A percentile compares a stretch with the other conserved stretches of the same genome.
phyloP scores from a whole-genome alignment of 2,113 vertebrate genomes.

The Chunga burmeisteri region DNA sequence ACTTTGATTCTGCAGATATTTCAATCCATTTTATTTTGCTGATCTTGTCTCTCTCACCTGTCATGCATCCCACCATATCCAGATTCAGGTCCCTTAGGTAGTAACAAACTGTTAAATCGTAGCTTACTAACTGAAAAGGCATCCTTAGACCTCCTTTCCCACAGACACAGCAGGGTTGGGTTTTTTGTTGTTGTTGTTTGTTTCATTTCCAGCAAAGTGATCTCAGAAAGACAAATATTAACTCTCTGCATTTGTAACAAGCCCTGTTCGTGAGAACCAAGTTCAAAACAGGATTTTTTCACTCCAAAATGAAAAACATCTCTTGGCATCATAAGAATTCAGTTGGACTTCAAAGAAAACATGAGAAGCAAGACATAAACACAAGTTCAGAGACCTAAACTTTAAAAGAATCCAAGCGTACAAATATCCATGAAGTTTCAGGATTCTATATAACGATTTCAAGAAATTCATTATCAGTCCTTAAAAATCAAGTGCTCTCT shows the following conservation, averaged over 20 bases:
- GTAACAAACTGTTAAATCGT: background rate
- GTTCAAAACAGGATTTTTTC: background rate
- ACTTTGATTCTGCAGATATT: background rate
- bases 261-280: background rate
- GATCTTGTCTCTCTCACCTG: background rate
- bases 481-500: background rate
- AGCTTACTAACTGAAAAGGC: background rate
- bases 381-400: background rate
- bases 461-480: background rate
- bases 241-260: background rate
- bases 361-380: background rate
- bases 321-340: background rate
- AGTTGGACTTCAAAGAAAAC: background rate
- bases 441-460: background rate
- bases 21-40: background rate
- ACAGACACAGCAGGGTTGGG: background rate
- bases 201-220: constrained; percentile 6
- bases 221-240: constrained; percentile 25
- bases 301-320: background rate
- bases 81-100: background rate
- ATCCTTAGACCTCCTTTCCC: background rate
- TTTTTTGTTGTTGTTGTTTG: background rate
- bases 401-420: background rate
- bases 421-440: background rate
- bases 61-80: background rate